Evolutionary conservation across 2,888 invertebrate species (phyloP).

Genomic region (Epirrita christyi): DNA sequence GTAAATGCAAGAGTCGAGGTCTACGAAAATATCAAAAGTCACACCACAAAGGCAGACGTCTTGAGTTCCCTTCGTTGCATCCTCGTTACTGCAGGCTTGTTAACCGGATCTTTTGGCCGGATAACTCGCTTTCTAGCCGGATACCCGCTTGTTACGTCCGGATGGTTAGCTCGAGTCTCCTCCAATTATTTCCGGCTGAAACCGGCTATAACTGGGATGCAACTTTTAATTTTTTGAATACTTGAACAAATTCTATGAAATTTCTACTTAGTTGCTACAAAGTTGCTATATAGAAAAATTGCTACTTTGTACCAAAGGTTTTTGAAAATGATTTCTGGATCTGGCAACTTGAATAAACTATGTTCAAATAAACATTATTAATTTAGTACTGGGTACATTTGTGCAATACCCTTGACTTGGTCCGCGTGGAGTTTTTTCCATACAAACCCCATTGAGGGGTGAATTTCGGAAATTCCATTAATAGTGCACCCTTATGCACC

Average conservation of each 20-base stretch:
- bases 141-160: constrained; percentile 52
- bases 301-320: too few relatives aligned
- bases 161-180: constrained; percentile 77
- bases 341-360: too few relatives aligned
- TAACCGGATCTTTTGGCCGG: constrained; percentile 51
- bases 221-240: constrained; percentile 56
- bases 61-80: constrained; percentile 59
- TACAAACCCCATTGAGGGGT: too few relatives aligned
- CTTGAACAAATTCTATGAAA: constrained; percentile 33
- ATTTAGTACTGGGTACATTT: too few relatives aligned
- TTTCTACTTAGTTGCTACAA: too few relatives aligned
- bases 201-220: constrained; percentile 64
- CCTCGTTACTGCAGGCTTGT: constrained; percentile 65
- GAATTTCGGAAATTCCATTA: too few relatives aligned
- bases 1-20: constrained; percentile 10
- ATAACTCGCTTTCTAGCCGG: constrained; percentile 21
- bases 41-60: constrained; percentile 48
- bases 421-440: too few relatives aligned
- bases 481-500: too few relatives aligned
- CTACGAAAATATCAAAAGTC: constrained; percentile 25
- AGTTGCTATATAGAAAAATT: too few relatives aligned
- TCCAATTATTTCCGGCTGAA: constrained; percentile 79
- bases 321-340: too few relatives aligned
- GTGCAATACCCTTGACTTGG: too few relatives aligned
- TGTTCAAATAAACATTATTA: too few relatives aligned